A percentile compares a stretch with the other conserved stretches of the same genome.
Evolutionary conservation across 2,888 invertebrate genomes (phyloP).

Genomic region (Petrolisthes cinctipes): DNA sequence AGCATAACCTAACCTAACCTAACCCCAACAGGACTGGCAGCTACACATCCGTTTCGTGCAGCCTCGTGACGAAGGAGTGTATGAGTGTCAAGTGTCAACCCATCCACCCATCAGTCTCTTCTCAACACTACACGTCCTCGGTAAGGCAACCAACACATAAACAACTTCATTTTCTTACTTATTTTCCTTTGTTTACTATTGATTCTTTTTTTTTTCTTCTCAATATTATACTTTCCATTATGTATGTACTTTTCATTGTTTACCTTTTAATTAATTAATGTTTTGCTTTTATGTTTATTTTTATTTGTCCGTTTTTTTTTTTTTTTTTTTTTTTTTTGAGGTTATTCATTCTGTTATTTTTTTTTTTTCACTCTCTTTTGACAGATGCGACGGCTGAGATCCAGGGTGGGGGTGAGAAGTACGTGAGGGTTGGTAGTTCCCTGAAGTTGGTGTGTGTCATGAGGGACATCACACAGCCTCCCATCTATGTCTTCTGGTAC

Average conservation of each 20-base stretch:
- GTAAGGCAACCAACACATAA: neutral
- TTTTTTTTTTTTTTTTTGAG: no score
- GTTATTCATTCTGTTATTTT: neutral
- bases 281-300: no score
- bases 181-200: no score
- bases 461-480: slow-evolving; percentile 80
- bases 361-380: neutral
- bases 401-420: neutral
- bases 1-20: no score
- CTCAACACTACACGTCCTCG: neutral
- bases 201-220: no score
- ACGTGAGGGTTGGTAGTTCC: slow-evolving; percentile 77
- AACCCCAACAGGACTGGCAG: slow-evolving; percentile 56
- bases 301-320: no score
- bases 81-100: slow-evolving; percentile 60
- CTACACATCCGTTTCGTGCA: slow-evolving; percentile 60
- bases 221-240: no score
- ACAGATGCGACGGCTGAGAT: neutral
- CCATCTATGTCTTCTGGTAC: slow-evolving; percentile 88
- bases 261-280: no score
- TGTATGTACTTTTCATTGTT: no score
- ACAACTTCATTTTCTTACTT: no score
- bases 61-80: slow-evolving; percentile 51
- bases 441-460: slow-evolving; percentile 85
- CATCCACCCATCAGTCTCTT: slow-evolving; percentile 42